Evolutionary conservation across 2,797 vertebrate genomes (phyloP), one percentile per base, ranked within the genome.

Genomic region (Sebastes hubbsi): DNA sequence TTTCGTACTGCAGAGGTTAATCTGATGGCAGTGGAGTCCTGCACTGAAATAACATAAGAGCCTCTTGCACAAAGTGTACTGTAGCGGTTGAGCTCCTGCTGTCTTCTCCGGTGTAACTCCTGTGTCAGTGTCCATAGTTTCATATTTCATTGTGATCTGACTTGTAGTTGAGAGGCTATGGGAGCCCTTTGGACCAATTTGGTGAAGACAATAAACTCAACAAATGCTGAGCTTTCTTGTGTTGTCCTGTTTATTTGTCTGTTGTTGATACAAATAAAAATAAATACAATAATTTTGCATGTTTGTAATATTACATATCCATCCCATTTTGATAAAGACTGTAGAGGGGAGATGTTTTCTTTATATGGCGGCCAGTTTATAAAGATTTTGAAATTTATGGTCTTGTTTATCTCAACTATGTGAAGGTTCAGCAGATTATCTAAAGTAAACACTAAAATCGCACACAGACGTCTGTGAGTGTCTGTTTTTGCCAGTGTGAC

Each of bases 131-230:
- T 84, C 74, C 38, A 64, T 75, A 18, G 42, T 86, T 87, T 85
- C 65, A 79, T 72, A 42, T 68, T 85, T 78, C 32, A 69, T 88
- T 92, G 81, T 89, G 66, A 80, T 82, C 81, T 75, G 72, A 90
- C 67, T 61, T 82, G 69, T 82, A 77, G 36, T 87, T 82, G 59
- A 86, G 80, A 77, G 69, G 68, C 67, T 71, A 14, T 34, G 34
- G 69, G 55, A 81, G 63, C 59, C 77, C 34, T 83, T 83, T 88
- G 92, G 88, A 91, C 91, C 83, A 85, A 86, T 91, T 84, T 85
- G 69, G 75, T 87, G 81, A 73, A 87, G 76, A 87, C 46, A 93
- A 92, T 92, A 92, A 94, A 94, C 38, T 64, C 46, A 84, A 74
- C 49, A 66, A 66, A 72, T 84, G 55, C 65, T 84, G 64, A 75